These are phyloP conservation scores for Nineta flava DNA, from an alignment of 2,888 invertebrate species.

Conservation along the genomic window DNA sequence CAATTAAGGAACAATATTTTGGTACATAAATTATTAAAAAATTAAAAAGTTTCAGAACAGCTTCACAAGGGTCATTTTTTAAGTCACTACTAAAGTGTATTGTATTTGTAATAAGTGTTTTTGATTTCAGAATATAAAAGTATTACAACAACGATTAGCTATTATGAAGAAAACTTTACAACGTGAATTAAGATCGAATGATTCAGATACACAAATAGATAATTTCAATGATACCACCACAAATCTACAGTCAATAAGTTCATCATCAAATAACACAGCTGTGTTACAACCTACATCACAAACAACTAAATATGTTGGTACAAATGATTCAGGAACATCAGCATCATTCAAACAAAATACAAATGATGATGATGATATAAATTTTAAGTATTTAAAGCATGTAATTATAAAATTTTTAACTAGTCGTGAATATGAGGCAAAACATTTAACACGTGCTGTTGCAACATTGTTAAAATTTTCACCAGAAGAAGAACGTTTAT, in stretches of 20 bases:
- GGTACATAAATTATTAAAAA: too few relatives aligned
- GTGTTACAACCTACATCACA: slow-evolving; percentile 45
- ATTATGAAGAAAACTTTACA: slow-evolving; percentile 88
- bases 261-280: slow-evolving; percentile 28
- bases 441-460: slow-evolving; percentile 78
- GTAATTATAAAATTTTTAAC: slow-evolving; percentile 87
- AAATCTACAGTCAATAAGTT: slow-evolving; percentile 31
- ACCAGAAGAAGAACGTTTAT: slow-evolving; percentile 70
- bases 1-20: too few relatives aligned
- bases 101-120: too few relatives aligned
- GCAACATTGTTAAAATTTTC: slow-evolving; percentile 69
- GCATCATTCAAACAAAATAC: not conserved
- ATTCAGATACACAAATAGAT: slow-evolving; percentile 1
- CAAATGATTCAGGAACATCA: slow-evolving; percentile 18
- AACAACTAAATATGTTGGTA: slow-evolving; percentile 28
- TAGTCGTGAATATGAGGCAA: slow-evolving; percentile 71
- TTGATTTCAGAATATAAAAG: slow-evolving; percentile 59
- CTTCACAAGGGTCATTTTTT: too few relatives aligned
- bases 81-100: too few relatives aligned
- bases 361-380: slow-evolving; percentile 42
- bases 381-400: slow-evolving; percentile 79
- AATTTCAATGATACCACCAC: slow-evolving; percentile 5
- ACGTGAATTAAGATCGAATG: slow-evolving; percentile 50
- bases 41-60: too few relatives aligned
- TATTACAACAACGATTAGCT: slow-evolving; percentile 69